Evolutionary conservation across 2,888 invertebrate species (phyloP).

Genomic region (Heliconius cydno): DNA sequence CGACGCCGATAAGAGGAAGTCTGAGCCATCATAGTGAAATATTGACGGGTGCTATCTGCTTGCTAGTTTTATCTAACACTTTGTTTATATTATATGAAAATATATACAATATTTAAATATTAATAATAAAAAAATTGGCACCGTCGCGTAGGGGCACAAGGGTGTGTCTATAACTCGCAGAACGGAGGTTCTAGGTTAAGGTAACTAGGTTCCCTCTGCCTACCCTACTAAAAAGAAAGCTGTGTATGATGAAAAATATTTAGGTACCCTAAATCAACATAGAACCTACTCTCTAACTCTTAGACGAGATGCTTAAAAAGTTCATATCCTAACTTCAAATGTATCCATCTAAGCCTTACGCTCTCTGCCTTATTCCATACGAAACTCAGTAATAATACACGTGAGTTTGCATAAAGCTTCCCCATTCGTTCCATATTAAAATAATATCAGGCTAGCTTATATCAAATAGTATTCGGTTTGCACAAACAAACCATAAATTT

Average conservation of each 20-base stretch:
- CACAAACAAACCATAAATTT: slow-evolving; percentile 67
- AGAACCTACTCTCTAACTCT: background rate
- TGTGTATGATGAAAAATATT: background rate
- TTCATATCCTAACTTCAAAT: slow-evolving; percentile 9
- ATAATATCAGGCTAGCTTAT: slow-evolving; percentile 54
- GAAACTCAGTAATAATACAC: slow-evolving; percentile 50
- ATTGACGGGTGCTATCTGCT: slow-evolving; percentile 40
- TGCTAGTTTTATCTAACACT: slow-evolving; percentile 35
- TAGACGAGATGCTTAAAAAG: background rate
- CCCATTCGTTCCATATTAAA: slow-evolving; percentile 55
- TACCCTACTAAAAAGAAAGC: no score
- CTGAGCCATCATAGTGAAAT: slow-evolving; percentile 40
- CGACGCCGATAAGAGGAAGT: slow-evolving; percentile 48
- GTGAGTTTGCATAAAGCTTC: slow-evolving; percentile 58
- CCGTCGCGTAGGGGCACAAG: no score
- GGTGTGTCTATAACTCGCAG: no score
- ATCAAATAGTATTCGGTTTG: slow-evolving; percentile 71
- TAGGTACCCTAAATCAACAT: background rate
- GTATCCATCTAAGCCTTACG: background rate
- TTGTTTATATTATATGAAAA: slow-evolving; percentile 15
- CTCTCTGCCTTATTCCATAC: slow-evolving; percentile 17
- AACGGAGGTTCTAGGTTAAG: no score
- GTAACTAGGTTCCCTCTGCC: no score
- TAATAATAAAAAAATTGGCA: background rate
- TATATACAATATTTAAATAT: background rate